Base-by-base conservation (phyloP, 2,888 invertebrate genomes). In the Lithodes maja region DNA sequence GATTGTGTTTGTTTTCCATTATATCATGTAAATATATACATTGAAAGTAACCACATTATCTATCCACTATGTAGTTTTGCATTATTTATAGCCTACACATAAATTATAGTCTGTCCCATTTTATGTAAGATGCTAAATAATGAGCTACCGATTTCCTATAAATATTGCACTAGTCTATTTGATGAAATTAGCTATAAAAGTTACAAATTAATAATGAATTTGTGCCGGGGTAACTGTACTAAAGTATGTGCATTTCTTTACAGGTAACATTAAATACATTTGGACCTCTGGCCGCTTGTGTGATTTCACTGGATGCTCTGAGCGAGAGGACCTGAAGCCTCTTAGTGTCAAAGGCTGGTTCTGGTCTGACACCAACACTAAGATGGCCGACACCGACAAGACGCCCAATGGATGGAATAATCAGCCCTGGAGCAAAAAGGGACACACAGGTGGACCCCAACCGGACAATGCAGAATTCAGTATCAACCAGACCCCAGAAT, bases 261-360 rank as follows among this genome's bases (percentile, higher is more conserved):
- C 92, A 93, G 92, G 90, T 50, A 91, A 92, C 85, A 84, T 92
- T n/a, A 88, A 88, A 94, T 98, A 96, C 94, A 98, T 98, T 93
- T 98, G 98, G 98, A 98, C 97, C 0, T 97, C 97, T 9, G 98
- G 98, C 1, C 96, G 98, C 92, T 97, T 98, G 94, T 98, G 98
- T 93, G 98, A 98, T 94, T 98, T 98, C 93, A 97, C 97, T 93
- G 98, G 98, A 74, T 98, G 97, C 94, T 97, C 97, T 94, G 96
- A 97, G 94, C 95, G 97, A 86, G 94, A 96, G 81, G 97, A 97
- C 94, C 94, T 97, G 93, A 97, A 97, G 94, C 97, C 97, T n/a
- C 96, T 97, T 91, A 97, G 96, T 93, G 95, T 97, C 92, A 97
- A 97, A 94, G 97, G 97, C 87, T 98, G 98, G 98, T 98, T 98